Base-by-base conservation (phyloP, 2,888 invertebrate genomes). In the Cosmopolites sordidus region DNA sequence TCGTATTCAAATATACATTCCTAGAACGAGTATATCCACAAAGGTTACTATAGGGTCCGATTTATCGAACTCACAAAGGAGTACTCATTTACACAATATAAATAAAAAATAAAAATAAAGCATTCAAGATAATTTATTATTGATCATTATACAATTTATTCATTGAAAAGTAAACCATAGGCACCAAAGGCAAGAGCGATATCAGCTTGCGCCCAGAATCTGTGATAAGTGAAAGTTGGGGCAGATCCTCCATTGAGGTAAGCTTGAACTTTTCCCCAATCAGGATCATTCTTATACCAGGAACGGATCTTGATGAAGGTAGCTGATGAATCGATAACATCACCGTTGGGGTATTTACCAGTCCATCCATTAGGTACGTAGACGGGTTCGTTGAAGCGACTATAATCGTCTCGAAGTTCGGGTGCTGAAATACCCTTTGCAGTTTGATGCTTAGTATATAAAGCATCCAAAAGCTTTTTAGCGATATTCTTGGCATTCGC, bases 161-260 rank as follows among this genome's bases (percentile, higher is more conserved):
- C 60, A 17, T 63, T 54, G 50, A 64, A 64, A 29, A 64, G 54
- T 17, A 64, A 51, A 44, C 59, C 63, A 30, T 62, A 64, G 18
- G 58, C 51, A 44, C 59, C 63, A 41, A 54, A 52, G 5, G 63
- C 54, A 18, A 64, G 40, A 45, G 63, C 63, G 38, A 62, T 52
- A 45, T 64, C 63, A 51, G 61, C 47, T 52, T 64, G 63, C 17
- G 62, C 55, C 63, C 63, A 64, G 60, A 62, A 64, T 38, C 63
- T 57, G 57, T 64, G 63, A 55, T 54, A 62, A 14, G 53, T 55
- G 49, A 64, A 61, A 11, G 40, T 49, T 5, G 63, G 63, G 18
- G 56, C 61, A 18, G 43, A 48, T 1, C 63, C 63, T 16, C 63
- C 62, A 15, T 58, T 56, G 6, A 64, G 42, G 48, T 59, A 44